Evolutionary conservation across 1,140 invertebrate genomes (phyloP).

Genomic region (Danaus melanippus): DNA sequence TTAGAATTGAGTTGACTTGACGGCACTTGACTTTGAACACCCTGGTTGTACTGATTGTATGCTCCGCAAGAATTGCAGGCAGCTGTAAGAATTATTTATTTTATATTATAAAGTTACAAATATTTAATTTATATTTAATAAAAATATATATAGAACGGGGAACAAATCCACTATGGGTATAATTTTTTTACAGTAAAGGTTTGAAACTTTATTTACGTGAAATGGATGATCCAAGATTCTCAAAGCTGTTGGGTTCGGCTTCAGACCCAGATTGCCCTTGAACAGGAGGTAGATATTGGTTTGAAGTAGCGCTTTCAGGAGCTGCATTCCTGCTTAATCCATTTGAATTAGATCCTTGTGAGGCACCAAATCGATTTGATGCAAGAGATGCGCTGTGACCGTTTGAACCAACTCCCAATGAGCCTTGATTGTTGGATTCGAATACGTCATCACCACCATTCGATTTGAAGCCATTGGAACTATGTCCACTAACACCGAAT

Average conservation of each 20-base stretch:
- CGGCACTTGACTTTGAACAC: too few relatives aligned
- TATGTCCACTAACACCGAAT: conserved; percentile 6
- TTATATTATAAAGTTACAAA: too few relatives aligned
- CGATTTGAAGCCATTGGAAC: conserved; percentile 14
- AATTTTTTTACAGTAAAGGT: too few relatives aligned
- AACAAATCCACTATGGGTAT: too few relatives aligned
- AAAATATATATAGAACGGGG: too few relatives aligned
- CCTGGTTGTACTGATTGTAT: too few relatives aligned
- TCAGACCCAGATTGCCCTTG: conserved; percentile 33
- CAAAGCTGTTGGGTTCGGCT: too few relatives aligned
- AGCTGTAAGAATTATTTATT: too few relatives aligned
- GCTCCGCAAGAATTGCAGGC: too few relatives aligned
- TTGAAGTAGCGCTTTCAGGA: conserved; percentile 37
- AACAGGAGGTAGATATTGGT: conserved; percentile 56
- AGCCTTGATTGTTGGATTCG: conserved; percentile 1
- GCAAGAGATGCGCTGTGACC: conserved; percentile 16
- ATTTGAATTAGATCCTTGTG: conserved; percentile 11
- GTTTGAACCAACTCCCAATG: conserved; percentile 4
- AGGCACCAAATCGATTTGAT: conserved; percentile 18
- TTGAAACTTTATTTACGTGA: too few relatives aligned
- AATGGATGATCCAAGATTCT: too few relatives aligned
- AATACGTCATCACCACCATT: conserved; percentile 2
- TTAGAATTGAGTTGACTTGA: conserved; percentile 18
- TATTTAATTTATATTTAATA: too few relatives aligned
- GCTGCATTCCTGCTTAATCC: conserved; percentile 8